Evolutionary conservation across 2,797 vertebrate species (phyloP), one percentile per base, ranked within the genome.

Genomic region (Sebastes nivosus): DNA sequence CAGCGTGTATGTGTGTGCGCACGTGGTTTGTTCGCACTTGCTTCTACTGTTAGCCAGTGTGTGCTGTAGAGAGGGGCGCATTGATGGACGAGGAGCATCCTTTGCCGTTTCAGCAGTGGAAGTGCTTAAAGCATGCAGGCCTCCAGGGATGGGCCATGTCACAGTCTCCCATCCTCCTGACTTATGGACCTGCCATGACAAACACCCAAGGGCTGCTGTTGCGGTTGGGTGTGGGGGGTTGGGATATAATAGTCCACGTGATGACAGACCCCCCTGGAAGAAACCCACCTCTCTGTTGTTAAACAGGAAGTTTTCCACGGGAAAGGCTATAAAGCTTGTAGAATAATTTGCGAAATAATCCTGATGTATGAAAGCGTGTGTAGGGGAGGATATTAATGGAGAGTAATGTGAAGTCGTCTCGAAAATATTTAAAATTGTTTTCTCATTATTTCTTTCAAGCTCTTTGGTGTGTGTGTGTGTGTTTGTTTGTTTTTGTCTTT

Each of bases 71-170:
- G 73, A 42, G 82, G 72, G 73, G 78, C 79, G 72, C 74, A 32
- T 81, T 93, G 91, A 95, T 89, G 89, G 84, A 94, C 68, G 80
- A 88, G 90, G 77, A 85, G 42, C 82, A 82, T 87, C 84, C 80
- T 89, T 92, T 93, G 92, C 91, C 72, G 38, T 91, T 94, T 94
- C 94, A 93, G 93, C 92, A 94, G 72, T 82, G 77, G 89, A 89
- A 92, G 88, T 83, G 88, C 88, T 94, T 93, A 93, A 93, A 92
- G 89, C 82, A 83, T 88, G 83, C 13, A 58, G 89, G 82, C 88
- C 87, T 85, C 88, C 83, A 88, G 90, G 87, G 94, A 92, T 75
- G 52, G 60, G 63, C 82, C 59, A 29, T 89, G 92, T 93, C 93
- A 87, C 86, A 77, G 69, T 83, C 68, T 78, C 79, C 85, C 88